Conservation (phyloP, 2,113 vertebrate genomes). For the Mustela nigripes region DNA sequence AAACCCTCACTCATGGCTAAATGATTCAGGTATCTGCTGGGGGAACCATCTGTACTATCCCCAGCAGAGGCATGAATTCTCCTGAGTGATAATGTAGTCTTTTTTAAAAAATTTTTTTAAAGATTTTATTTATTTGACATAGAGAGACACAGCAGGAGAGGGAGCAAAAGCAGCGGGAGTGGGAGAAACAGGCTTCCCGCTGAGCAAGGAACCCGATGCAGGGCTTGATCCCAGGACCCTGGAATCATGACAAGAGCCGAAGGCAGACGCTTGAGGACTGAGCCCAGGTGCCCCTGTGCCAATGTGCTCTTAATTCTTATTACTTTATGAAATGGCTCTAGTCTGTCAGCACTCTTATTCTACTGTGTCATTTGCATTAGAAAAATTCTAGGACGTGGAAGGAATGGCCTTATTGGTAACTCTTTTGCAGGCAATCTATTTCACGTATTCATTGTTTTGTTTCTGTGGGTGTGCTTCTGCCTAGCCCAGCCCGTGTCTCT, state of each 20-base stretch:
- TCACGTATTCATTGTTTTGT: constrained; percentile 24
- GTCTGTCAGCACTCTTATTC: neutral
- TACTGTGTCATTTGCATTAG: neutral
- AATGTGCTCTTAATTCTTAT: neutral
- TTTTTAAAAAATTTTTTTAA: too few species aligned
- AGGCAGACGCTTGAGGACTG: too few species aligned
- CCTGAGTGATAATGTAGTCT: too few species aligned
- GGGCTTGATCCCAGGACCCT: too few species aligned
- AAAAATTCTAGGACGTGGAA: neutral
- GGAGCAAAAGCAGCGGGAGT: too few species aligned
- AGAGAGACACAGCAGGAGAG: too few species aligned
- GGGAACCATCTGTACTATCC: neutral
- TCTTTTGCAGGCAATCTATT: neutral
- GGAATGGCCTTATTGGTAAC: neutral
- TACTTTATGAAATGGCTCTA: neutral
- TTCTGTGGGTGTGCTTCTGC: neutral
- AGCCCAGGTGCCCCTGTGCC: too few species aligned
- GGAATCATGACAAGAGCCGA: too few species aligned
- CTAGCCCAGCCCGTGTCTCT: rapidly evolving
- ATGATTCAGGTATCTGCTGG: neutral
- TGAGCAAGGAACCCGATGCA: too few species aligned
- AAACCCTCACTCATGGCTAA: neutral
- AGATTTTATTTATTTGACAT: too few species aligned
- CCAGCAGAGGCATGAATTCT: neutral
- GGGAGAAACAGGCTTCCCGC: too few species aligned